These are phyloP conservation scores for Syngnathus rostellatus DNA, from an alignment of 2,797 vertebrate species.

Conservation along the genomic window DNA sequence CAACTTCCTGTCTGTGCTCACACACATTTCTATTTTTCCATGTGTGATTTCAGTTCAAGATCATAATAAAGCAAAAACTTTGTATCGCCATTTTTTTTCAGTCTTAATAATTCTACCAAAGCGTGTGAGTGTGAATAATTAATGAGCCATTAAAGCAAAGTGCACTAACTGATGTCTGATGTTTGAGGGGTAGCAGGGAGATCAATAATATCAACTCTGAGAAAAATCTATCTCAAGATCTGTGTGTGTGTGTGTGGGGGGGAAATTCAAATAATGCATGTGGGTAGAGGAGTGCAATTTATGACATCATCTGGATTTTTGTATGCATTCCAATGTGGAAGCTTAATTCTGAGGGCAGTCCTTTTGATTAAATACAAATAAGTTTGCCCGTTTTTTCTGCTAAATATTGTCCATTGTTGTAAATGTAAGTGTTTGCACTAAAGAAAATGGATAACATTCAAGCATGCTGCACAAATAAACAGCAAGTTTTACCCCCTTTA, in stretches of 20 bases:
- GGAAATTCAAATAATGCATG: not conserved
- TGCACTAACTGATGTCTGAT: not conserved
- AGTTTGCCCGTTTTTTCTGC: too few relatives aligned
- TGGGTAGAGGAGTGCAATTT: not conserved
- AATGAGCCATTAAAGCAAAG: slow-evolving; percentile 2
- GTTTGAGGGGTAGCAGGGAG: not conserved
- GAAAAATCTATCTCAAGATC: too few relatives aligned
- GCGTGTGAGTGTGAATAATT: slow-evolving; percentile 5
- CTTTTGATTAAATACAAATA: too few relatives aligned
- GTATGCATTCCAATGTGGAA: not conserved
- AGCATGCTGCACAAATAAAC: not conserved
- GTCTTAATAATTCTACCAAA: not conserved
- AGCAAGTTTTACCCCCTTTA: not conserved
- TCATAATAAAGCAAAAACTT: not conserved
- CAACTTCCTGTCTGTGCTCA: not conserved
- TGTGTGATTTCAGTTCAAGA: not conserved
- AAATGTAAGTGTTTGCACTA: too few relatives aligned
- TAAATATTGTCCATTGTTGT: too few relatives aligned
- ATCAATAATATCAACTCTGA: not conserved
- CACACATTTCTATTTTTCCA: not conserved
- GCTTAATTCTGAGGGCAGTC: not conserved
- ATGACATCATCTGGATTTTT: not conserved
- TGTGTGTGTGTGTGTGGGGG: too few relatives aligned
- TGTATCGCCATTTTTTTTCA: not conserved
- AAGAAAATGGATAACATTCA: not conserved